Base-by-base conservation (phyloP, 2,888 invertebrate genomes). In the Parnassius orleans region DNA sequence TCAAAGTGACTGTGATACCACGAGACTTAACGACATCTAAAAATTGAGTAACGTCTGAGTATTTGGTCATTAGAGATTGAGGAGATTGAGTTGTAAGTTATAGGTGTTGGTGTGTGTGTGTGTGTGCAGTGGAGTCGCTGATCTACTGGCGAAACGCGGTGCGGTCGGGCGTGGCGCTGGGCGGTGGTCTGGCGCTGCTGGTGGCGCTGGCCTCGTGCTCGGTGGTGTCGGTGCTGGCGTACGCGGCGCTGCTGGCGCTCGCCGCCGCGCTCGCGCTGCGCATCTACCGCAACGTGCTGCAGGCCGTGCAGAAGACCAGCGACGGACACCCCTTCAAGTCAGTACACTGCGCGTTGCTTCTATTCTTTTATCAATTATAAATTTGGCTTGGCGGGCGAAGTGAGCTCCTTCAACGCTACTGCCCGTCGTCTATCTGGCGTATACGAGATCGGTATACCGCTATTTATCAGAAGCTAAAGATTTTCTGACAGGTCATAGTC, bases 241-340 rank as follows among this genome's bases (percentile, higher is more conserved):
- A 99, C 93, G 92, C 96, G 68, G 96, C 98, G 73, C 94, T 99
- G 80, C 93, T 96, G 76, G 93, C 94, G 76, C 95, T 99, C 73
- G 93, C 94, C 68, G 97, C 95, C 78, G 97, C 99, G 77, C 94
- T 98, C 84, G 95, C 95, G 86, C 98, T 98, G 95, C 96, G 99
- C 83, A 94, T 99, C 85, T 99, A 99, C 95, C 98, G 97, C 93
- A 97, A 96, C 86, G 95, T 98, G 80, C 94, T 98, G 86, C 97
- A 97, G 84, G 98, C 98, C 71, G 96, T 99, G 73, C 98, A 99
- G 93, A 99, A 99, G 92, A 97, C 97, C 75, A 95, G 95, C 72
- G 98, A 98, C 83, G 98, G 98, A 81, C 98, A 99, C 92, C 99
- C 99, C 65, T 99, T 99, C 96, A 98, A 98, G 98, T 98, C 81